Percentiles rank a stretch among this genome's conserved stretches.
Evolutionary conservation across 2,888 invertebrate species (phyloP).

Genomic region (Steinernema carpocapsae): DNA sequence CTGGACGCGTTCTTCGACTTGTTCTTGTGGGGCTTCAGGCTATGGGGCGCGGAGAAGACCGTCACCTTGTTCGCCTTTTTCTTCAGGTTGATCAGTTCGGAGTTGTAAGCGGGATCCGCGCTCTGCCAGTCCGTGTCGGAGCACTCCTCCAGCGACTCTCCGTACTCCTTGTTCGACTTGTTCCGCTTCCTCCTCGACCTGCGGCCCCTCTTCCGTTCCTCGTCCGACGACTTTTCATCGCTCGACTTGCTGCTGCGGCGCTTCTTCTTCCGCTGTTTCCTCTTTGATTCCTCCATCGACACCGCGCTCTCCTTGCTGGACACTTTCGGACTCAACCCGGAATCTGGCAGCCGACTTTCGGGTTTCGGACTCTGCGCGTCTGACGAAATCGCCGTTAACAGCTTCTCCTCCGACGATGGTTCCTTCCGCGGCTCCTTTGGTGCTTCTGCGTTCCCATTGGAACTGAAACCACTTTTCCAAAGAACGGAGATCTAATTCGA

Average conservation of each 20-base stretch:
- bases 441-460: no score
- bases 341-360: no score
- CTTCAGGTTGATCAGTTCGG: conserved; percentile 53
- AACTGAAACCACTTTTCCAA: no score
- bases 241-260: background rate
- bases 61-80: conserved; percentile 54
- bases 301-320: no score
- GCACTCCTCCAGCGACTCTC: conserved; percentile 48
- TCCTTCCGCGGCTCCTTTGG: no score
- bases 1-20: background rate
- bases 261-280: background rate
- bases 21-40: background rate
- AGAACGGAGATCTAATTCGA: no score
- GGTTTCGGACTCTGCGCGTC: no score
- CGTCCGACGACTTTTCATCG: background rate
- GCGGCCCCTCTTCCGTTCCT: background rate
- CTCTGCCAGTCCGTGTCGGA: conserved; percentile 51
- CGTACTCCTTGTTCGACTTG: conserved; percentile 23
- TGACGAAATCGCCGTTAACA: no score
- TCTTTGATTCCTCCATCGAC: background rate
- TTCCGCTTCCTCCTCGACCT: background rate
- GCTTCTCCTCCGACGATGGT: no score
- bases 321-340: no score
- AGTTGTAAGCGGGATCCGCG: conserved; percentile 52
- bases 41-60: conserved; percentile 45